Evolutionary conservation across 2,113 vertebrate species (phyloP), one percentile per base, ranked within the genome.

Genomic region (Anolis sagrei): DNA sequence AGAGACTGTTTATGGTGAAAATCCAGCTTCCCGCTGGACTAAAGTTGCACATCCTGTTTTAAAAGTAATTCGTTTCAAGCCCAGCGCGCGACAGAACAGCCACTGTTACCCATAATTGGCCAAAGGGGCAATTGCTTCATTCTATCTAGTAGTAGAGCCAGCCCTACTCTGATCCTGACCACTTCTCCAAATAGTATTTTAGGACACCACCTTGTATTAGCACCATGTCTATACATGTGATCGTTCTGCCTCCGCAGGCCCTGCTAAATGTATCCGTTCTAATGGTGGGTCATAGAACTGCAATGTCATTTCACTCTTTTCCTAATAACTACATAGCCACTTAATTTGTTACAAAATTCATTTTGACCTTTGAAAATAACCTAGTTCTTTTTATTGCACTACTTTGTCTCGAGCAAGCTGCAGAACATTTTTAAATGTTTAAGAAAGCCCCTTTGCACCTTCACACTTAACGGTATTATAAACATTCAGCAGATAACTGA

Each of bases 291-390:
- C 70, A 39, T 29, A 83, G 81, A 83, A 74, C 25, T 58, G 29
- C n/a, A 61, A 74, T 83, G 7, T 74, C 44, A 73, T 74, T 82
- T 72, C 32, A 72, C 72, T 82, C 49, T 34, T 82, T 72, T 27
- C 21, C n/a, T 58, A 82, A 70, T 36, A 72, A 25, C 66, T 81
- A 69, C 70, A 81, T 10, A 51, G 27, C 44, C 16, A 39, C 68
- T 54, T 49, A 70, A 36, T 72, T 82, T 11, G n/a, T 85, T 39
- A 66, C 32, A 80, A 86, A 62, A 86, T 25, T 39, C 18, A 76
- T 64, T 25, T 9, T 25, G 21, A 64, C 25, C 48, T 69, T 51
- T 36, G 25, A 54, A 32, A 69, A 19, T 49, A 64, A 77, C 23
- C 25, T 54, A 72, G 34, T 1, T 73, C 9, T 32, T 4, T 39